Evolutionary conservation across 2,888 invertebrate genomes (phyloP).

Genomic region (Troides aeacus): DNA sequence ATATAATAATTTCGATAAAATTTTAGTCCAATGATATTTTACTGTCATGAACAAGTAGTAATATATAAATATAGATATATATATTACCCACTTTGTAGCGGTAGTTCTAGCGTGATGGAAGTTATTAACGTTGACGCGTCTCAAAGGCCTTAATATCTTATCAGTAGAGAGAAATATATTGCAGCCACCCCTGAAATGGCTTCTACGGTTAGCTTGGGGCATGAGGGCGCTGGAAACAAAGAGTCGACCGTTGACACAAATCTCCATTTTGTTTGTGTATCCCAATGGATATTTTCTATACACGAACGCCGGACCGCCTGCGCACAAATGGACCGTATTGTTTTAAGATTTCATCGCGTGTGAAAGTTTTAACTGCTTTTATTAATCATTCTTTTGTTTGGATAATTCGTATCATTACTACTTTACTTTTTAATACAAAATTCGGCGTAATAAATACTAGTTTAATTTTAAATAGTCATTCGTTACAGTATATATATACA

Average conservation of each 20-base stretch:
- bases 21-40: background rate
- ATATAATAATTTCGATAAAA: background rate
- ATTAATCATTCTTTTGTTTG: background rate
- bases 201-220: conserved; percentile 43
- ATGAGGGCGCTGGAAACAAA: conserved; percentile 43
- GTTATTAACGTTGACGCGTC: conserved; percentile 62
- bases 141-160: conserved; percentile 66
- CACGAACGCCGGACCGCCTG: conserved; percentile 59
- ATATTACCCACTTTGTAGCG: conserved; percentile 29
- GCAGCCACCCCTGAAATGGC: conserved; percentile 64
- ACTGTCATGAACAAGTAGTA: background rate
- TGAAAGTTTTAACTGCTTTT: conserved; percentile 14
- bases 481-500: no score
- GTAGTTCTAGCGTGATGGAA: conserved; percentile 57
- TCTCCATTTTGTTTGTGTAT: conserved; percentile 73
- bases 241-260: conserved; percentile 76
- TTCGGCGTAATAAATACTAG: no score
- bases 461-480: no score
- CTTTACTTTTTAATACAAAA: background rate
- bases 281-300: conserved; percentile 68
- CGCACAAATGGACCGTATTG: conserved; percentile 59
- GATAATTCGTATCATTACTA: background rate
- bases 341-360: conserved; percentile 49
- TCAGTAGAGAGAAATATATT: conserved; percentile 59
- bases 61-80: background rate